Percentiles rank a stretch among this genome's conserved stretches.
Evolutionary conservation across 2,888 invertebrate species (phyloP).

Genomic region (Apodemia hepburni): DNA sequence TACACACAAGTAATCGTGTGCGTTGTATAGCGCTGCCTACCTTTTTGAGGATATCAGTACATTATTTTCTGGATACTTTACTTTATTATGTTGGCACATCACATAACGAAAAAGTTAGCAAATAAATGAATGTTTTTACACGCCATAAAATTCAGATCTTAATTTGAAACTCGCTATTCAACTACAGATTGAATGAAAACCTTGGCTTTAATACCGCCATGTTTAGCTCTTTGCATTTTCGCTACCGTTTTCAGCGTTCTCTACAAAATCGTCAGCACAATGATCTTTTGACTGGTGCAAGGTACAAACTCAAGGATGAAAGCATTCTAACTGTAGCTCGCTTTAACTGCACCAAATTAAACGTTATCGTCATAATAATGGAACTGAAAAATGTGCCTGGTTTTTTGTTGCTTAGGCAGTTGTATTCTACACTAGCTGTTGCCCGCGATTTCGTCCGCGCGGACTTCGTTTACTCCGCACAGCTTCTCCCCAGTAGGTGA

Average conservation of each 20-base stretch:
- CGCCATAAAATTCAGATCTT: slow-evolving; percentile 47
- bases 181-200: slow-evolving; percentile 46
- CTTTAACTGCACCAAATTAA: slow-evolving; percentile 53
- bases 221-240: slow-evolving; percentile 45
- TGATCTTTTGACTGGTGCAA: slow-evolving; percentile 62
- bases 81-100: no score
- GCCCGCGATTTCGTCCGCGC: no score
- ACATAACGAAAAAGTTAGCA: not conserved
- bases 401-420: not conserved
- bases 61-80: no score
- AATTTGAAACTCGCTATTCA: slow-evolving; percentile 55
- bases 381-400: slow-evolving; percentile 17
- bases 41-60: no score
- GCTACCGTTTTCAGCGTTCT: slow-evolving; percentile 48
- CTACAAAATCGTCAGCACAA: slow-evolving; percentile 58
- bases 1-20: no score
- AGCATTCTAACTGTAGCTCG: slow-evolving; percentile 40
- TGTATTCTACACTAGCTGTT: no score
- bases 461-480: no score
- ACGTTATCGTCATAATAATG: slow-evolving; percentile 38
- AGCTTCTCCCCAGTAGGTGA: no score
- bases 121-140: slow-evolving; percentile 42
- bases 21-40: no score
- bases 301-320: slow-evolving; percentile 45
- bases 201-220: slow-evolving; percentile 39